phyloP scores from a whole-genome alignment of 1,140 invertebrate species.

The Piezodorus guildinii region DNA sequence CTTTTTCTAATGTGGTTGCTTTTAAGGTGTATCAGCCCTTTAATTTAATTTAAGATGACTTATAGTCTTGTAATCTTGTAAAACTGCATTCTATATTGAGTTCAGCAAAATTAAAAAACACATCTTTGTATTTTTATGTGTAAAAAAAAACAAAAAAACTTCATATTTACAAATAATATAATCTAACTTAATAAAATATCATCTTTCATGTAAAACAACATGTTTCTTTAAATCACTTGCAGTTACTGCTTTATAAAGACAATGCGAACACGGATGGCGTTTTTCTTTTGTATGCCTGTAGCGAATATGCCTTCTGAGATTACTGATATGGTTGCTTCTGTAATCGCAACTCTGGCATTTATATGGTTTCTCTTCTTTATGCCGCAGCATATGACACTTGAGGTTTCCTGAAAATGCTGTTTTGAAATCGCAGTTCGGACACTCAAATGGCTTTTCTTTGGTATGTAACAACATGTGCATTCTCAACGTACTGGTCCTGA shows the following conservation, averaged over 20 bases:
- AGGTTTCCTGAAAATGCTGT: background rate
- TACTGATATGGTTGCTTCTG: background rate
- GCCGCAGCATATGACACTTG: background rate
- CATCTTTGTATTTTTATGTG: no score
- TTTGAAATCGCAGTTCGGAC: background rate
- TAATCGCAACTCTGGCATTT: background rate
- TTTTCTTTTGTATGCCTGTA: background rate
- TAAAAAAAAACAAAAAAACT: no score
- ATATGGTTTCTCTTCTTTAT: slow-evolving; percentile 1
- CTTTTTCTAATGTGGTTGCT: no score
- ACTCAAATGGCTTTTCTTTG: background rate
- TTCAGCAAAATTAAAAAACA: no score
- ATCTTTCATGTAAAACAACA: no score
- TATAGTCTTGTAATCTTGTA: no score
- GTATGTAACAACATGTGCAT: background rate
- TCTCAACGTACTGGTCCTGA: background rate
- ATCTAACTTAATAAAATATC: no score
- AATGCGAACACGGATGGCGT: background rate
- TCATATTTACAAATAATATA: no score
- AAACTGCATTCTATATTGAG: no score
- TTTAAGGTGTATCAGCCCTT: no score
- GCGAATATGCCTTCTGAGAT: background rate
- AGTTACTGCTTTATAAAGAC: background rate
- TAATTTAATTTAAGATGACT: no score
- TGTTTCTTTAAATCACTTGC: background rate